Conservation (phyloP, 2,113 vertebrate species). For the Meleagris gallopavo region DNA sequence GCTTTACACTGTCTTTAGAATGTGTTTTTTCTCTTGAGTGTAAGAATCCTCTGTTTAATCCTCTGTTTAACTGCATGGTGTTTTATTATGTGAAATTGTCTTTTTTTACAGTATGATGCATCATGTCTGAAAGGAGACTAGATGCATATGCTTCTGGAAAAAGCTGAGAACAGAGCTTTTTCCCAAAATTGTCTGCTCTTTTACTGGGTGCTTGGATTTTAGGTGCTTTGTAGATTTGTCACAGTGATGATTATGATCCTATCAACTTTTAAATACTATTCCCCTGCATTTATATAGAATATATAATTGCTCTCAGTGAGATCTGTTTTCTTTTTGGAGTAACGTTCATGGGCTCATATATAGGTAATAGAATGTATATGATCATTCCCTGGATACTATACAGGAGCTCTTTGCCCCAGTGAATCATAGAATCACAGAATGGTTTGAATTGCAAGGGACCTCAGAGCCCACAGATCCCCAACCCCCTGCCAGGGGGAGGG, state of each 20-base stretch:
- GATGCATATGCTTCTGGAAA: background rate
- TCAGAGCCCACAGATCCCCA: no score
- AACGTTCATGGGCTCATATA: fast-evolving
- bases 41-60: background rate
- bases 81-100: background rate
- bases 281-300: background rate
- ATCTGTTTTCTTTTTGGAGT: background rate
- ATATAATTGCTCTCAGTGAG: background rate
- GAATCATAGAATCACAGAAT: no score
- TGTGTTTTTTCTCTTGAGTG: background rate
- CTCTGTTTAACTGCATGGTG: background rate
- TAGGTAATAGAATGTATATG: background rate
- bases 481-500: no score
- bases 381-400: background rate
- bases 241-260: background rate
- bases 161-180: background rate
- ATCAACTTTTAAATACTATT: background rate
- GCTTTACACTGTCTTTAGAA: background rate
- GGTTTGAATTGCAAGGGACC: no score
- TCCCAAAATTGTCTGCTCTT: background rate
- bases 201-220: background rate
- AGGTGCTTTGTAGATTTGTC: background rate
- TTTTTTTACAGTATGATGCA: fast-evolving
- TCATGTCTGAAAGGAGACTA: background rate
- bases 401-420: background rate